These are phyloP conservation scores for Tenualosa ilisha DNA, from an alignment of 2,797 vertebrate species.

Conservation along the genomic window DNA sequence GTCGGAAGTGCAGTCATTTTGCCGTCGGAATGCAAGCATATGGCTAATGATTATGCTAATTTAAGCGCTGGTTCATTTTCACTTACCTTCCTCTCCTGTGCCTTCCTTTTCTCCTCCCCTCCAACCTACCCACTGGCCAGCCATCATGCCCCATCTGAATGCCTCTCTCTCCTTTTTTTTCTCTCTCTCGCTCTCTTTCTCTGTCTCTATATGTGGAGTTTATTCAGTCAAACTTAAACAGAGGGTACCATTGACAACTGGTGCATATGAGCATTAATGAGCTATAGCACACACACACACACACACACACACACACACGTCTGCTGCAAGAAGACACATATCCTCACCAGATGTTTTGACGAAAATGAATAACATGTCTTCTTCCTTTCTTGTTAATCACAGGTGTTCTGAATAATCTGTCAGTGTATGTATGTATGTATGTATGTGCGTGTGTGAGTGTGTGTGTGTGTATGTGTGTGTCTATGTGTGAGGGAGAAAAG, in stretches of 20 bases:
- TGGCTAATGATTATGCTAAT: constrained; percentile 48
- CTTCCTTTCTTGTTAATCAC: neutral
- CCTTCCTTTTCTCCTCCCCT: neutral
- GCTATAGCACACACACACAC: neutral
- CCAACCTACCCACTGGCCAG: constrained; percentile 24
- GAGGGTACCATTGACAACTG: neutral
- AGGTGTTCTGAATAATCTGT: neutral
- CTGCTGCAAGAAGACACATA: neutral
- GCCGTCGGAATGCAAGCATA: constrained; percentile 22
- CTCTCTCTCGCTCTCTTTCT: constrained; percentile 25
- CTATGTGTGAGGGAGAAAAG: neutral
- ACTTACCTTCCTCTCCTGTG: neutral
- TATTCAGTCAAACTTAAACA: neutral
- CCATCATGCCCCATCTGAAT: constrained; percentile 32
- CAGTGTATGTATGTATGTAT: neutral
- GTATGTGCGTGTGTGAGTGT: neutral
- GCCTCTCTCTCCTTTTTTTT: constrained; percentile 31
- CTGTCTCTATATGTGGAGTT: neutral
- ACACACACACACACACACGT: neutral
- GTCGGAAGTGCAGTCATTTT: constrained; percentile 14
- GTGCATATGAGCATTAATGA: constrained; percentile 3
- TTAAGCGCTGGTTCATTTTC: neutral
- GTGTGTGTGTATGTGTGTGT: neutral
- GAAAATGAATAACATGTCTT: neutral
- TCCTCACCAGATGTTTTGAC: constrained; percentile 9